Evolutionary conservation across 2,888 invertebrate genomes (phyloP).

Genomic region (Ennomos erosarius): DNA sequence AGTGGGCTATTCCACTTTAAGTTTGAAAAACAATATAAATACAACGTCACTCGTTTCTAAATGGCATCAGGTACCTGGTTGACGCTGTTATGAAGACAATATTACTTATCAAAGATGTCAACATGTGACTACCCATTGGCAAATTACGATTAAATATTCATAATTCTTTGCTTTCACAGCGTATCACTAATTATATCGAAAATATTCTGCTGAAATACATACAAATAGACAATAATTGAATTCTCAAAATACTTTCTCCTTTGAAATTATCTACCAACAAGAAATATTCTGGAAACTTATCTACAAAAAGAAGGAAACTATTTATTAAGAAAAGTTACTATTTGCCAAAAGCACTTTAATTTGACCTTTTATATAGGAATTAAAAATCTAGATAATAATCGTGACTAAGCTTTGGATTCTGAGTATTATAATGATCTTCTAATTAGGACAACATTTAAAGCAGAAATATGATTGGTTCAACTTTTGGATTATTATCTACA

Average conservation of each 20-base stretch:
- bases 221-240: slow-evolving; percentile 68
- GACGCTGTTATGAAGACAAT: no score
- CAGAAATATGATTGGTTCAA: slow-evolving; percentile 35
- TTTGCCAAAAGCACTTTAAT: slow-evolving; percentile 16
- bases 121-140: slow-evolving; percentile 48
- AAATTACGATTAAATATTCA: slow-evolving; percentile 71
- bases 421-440: slow-evolving; percentile 2
- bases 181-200: slow-evolving; percentile 78
- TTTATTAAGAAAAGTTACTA: slow-evolving; percentile 7
- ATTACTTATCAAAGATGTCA: slow-evolving; percentile 16
- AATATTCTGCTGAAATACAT: slow-evolving; percentile 75
- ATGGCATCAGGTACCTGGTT: no score
- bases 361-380: slow-evolving; percentile 2
- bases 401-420: slow-evolving; percentile 8
- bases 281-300: slow-evolving; percentile 47
- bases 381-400: slow-evolving; percentile 5
- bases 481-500: background rate
- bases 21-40: no score
- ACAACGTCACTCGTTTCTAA: no score
- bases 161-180: slow-evolving; percentile 72
- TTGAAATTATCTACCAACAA: slow-evolving; percentile 60
- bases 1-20: no score
- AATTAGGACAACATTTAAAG: slow-evolving; percentile 57
- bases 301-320: slow-evolving; percentile 35
- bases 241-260: slow-evolving; percentile 70